Evolutionary conservation across 2,888 invertebrate genomes (phyloP), one percentile per base, ranked within the genome.

Genomic region (Eupithecia vulgata): DNA sequence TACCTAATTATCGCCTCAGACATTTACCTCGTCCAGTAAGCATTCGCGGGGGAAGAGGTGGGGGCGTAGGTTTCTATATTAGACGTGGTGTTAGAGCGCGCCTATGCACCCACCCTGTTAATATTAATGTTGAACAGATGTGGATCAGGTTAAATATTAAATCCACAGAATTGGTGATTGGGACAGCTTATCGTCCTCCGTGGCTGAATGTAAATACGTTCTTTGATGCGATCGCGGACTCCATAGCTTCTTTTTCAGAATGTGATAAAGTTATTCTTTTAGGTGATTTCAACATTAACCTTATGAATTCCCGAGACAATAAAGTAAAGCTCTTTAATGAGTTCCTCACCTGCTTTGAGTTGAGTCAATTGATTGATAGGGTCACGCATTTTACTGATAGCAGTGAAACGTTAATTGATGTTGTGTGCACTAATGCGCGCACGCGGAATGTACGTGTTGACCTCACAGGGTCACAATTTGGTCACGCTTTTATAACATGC

Each of bases 61-160:
- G 67, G 3, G 67, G 67, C 10, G 35, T 52, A 6, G 67, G 48
- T 15, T 67, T 52, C 13, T 67, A 67, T 34, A n/a, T 68, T 12
- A 40, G n/a, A 15, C 21, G 21, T 2, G 59, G 68, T 17, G 1
- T 68, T 1, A 13, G 1, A 1, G 59, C 25, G 0, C 52, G 37
- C 5, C 0, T 21, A 0, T 57, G 52, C 17, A 0, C 67, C 10
- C 25, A n/a, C 2, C 57, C 67, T 21, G 61, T 12, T 6, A 62
- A 62, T 17, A 12, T 2, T 1, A 25, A 17, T 2, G 57, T 68
- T 6, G 68, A 68, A 17, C 68, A 68, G 21, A 68, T 68, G 59
- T 62, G 61, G 61, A 5, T 62, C 8, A 62, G 17, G 5, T 7
- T n/a, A 7, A 15, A 12, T 7, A 15, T 62, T 5, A 62, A 62